Evolutionary conservation across 2,888 invertebrate genomes (phyloP), one percentile per base, ranked within the genome.

Genomic region (Iselma pallidipennis): DNA sequence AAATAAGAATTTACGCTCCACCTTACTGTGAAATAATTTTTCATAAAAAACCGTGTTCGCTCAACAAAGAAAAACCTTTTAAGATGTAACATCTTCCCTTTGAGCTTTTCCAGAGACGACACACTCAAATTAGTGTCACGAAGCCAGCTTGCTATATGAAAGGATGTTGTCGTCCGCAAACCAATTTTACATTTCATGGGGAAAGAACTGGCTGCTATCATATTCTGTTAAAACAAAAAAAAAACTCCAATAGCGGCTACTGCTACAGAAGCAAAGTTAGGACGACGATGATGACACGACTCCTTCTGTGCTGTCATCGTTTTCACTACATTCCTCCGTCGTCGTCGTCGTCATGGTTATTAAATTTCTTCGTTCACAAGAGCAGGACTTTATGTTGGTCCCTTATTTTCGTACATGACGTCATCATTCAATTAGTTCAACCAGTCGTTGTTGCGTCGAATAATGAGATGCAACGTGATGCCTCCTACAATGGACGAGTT

Each of bases 381-480:
- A 29, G 29, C n/a, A n/a, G n/a, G n/a, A n/a, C 29, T 29, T 12
- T 10, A 7, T 26, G 26, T 7, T 1, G 26, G 3, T 7, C 26
- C 26, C 26, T 6, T 7, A 4, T 26, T 26, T 5, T 26, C 26
- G 5, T 26, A 2, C n/a, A 33, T 37, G 37, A 37, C 37, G 37
- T 19, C 37, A 37, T 16, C 37, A 16, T 4, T 16, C 37, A 16
- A 37, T 37, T 16, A 37, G 16, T 37, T 33, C 14, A 63, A 65
- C 21, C 31, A 55, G 55, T 69, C 70, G 69, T 69, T 69, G 74
- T 67, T 66, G 66, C 58, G 67, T 29, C 29, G 71, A 69, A 74
- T 76, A 76, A 76, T 76, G 75, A 76, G 76, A 77, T 76, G 76
- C 76, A 76, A 74, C 71, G 72, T 72, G 73, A 73, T 71, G 72